Base-by-base conservation (phyloP, 2,888 invertebrate species). In the Drosophila tripunctata region DNA sequence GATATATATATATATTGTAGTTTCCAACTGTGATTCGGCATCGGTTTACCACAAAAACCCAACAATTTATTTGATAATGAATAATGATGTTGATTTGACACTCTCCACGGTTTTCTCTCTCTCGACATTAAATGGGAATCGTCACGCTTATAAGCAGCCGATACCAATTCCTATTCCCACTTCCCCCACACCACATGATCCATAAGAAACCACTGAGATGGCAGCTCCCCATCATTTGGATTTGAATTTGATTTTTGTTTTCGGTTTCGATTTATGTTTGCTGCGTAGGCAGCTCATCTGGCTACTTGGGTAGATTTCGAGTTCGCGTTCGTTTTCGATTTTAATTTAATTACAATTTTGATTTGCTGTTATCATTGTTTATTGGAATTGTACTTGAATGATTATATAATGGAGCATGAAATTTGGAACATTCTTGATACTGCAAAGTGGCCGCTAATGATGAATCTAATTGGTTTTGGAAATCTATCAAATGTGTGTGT, bases 81-180 rank as follows among this genome's bases (percentile, higher is more conserved):
- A 82, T 84, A 84, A 84, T 84, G 83, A 84, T 87, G 83, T 75
- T 78, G 88, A 88, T 84, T 83, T 83, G 82, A 88, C 82, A 83
- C 79, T 83, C 67, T 71, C 62, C 75, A 66, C 67, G 78, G 78
- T 58, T 64, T 50, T 63, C 78, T 68, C 77, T n/a, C n/a, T n/a
- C n/a, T n/a, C n/a, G n/a, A n/a, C n/a, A n/a, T n/a, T n/a, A 67
- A 82, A 82, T 81, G 80, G 55, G 65, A 86, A 61, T 80, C 81
- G 81, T 82, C 81, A 82, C 88, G 88, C 73, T 80, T 73, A 43
- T 52, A 61, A 62, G 15, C 51, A 33, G 56, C 52, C 56, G 36
- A 67, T 65, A 22, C 55, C 64, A 31, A 63, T 30, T n/a, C 22
- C 47, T 27, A 31, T 43, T 31, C 24, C 15, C 35, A 50, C 3